Evolutionary conservation across 2,797 vertebrate genomes (phyloP).

Genomic region (Caiman crocodilus): DNA sequence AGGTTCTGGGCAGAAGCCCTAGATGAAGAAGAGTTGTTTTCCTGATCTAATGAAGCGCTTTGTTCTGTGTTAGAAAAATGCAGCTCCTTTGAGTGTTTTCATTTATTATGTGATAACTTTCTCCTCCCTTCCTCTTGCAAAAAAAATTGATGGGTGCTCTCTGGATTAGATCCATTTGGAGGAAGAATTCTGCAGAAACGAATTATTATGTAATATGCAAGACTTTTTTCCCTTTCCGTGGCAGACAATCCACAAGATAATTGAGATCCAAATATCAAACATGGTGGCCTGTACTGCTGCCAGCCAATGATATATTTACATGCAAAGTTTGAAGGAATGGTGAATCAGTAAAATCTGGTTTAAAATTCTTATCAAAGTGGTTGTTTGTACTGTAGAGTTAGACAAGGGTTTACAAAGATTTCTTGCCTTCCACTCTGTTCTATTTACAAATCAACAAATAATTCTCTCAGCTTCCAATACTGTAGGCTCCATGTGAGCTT

Average conservation of each 20-base stretch:
- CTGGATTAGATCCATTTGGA: not conserved
- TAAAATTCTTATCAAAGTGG: not conserved
- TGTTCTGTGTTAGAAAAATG: not conserved
- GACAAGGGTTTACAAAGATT: not conserved
- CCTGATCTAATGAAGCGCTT: not conserved
- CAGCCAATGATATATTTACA: not conserved
- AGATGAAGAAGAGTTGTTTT: not conserved
- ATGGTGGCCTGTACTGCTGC: not conserved
- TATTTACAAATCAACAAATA: not conserved
- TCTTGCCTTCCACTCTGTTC: not conserved
- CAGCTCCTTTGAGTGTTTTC: not conserved
- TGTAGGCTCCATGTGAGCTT: not conserved
- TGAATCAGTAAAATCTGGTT: not conserved
- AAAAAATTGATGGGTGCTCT: not conserved
- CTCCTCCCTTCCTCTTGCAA: not conserved
- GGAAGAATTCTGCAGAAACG: not conserved
- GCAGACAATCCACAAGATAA: not conserved
- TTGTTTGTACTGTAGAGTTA: not conserved
- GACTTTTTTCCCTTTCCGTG: not conserved
- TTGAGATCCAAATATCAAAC: no score
- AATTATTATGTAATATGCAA: not conserved
- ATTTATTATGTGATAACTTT: not conserved
- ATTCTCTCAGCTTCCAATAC: not conserved
- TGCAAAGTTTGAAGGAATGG: not conserved
- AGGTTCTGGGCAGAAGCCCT: not conserved